Evolutionary conservation across 2,888 invertebrate genomes (phyloP).

Genomic region (Cheilosia grossa): DNA sequence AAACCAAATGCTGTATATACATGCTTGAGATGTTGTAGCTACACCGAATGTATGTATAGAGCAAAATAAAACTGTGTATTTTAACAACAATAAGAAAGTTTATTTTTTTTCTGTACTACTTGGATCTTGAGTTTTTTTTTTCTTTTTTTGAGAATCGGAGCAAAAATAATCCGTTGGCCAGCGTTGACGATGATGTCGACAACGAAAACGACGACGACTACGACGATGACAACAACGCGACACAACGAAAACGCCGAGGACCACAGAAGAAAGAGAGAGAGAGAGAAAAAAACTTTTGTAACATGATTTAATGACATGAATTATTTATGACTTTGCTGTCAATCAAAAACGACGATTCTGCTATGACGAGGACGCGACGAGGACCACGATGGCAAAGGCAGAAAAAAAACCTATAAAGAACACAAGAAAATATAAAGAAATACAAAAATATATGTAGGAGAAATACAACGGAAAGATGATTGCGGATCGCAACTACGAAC

Average conservation of each 20-base stretch:
- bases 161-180: conserved; percentile 68
- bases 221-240: conserved; percentile 56
- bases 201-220: conserved; percentile 19
- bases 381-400: conserved; percentile 57
- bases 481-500: conserved; percentile 63
- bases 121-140: conserved; percentile 47
- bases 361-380: conserved; percentile 81
- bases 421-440: conserved; percentile 63
- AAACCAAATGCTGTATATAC: conserved; percentile 27
- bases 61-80: conserved; percentile 58
- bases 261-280: conserved; percentile 58
- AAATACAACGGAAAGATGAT: conserved; percentile 69
- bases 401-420: conserved; percentile 52
- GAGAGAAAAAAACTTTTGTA: conserved; percentile 80
- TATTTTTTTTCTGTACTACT: conserved; percentile 29
- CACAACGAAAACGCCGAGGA: conserved; percentile 62
- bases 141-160: conserved; percentile 71
- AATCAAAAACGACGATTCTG: conserved; percentile 83
- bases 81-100: conserved; percentile 73
- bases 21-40: conserved; percentile 32
- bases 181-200: conserved; percentile 47
- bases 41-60: conserved; percentile 14
- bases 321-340: conserved; percentile 84
- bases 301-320: conserved; percentile 84
- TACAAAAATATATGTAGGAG: conserved; percentile 47